A percentile compares a stretch with the other conserved stretches of the same genome.
Conservation (phyloP, 2,797 vertebrate species). For the Pantherophis vulpinus region DNA sequence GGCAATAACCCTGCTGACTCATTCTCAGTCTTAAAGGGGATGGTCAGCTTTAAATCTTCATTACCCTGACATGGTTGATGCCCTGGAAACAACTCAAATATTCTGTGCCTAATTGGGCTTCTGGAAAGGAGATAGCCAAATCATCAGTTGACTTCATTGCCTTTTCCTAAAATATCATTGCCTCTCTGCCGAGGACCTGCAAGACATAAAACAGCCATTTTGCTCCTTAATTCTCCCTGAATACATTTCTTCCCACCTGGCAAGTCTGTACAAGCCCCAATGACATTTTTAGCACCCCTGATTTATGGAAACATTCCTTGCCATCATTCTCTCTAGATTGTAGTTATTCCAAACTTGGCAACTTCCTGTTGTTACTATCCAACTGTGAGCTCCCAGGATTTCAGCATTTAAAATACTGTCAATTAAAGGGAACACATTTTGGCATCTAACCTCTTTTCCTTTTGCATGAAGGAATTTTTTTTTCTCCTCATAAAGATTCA, state of each 20-base stretch:
- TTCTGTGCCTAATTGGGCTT: not conserved
- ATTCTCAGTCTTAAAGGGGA: too few relatives aligned
- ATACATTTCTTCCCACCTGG: not conserved
- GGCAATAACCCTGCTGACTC: too few relatives aligned
- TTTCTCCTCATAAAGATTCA: not conserved
- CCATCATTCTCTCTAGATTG: not conserved
- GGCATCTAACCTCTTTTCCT: not conserved
- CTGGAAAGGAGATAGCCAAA: not conserved
- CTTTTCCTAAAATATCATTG: not conserved
- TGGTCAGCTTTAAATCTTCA: too few relatives aligned
- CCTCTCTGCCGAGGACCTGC: not conserved
- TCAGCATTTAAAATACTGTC: not conserved
- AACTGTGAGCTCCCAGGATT: not conserved
- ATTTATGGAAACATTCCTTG: not conserved
- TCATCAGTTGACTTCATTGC: not conserved
- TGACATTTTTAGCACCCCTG: not conserved
- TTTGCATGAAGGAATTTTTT: constrained; percentile 6
- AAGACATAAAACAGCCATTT: not conserved
- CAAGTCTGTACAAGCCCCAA: not conserved
- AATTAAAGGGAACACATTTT: constrained; percentile 4
- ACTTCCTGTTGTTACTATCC: not conserved
- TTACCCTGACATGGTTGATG: too few relatives aligned
- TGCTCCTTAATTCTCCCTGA: not conserved
- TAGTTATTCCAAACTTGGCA: not conserved
- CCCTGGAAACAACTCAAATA: not conserved